A percentile compares a stretch with the other conserved stretches of the same genome.
phyloP scores from a whole-genome alignment of 2,113 vertebrate genomes.

The Lanius collurio region DNA sequence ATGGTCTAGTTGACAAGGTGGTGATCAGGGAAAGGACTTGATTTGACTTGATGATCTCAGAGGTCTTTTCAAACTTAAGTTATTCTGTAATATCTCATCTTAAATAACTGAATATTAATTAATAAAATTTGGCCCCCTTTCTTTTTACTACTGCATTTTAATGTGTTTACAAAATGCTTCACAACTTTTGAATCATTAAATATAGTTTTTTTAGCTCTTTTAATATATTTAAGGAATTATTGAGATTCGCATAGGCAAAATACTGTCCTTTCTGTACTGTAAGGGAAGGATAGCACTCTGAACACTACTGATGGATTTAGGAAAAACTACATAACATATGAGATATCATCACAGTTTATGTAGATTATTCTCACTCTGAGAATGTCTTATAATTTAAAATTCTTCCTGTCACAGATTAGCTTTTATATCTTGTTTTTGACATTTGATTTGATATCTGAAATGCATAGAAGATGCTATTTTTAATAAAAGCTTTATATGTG shows the following conservation, averaged over 20 bases:
- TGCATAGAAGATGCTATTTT: not conserved
- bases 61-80: not conserved
- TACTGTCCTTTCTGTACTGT: not conserved
- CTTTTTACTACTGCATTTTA: not conserved
- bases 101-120: not conserved
- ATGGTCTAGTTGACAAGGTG: not conserved
- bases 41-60: not conserved
- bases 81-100: not conserved
- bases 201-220: not conserved
- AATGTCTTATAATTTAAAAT: conserved; percentile 7
- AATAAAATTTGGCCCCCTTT: not conserved
- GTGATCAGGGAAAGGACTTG: not conserved
- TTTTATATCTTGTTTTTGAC: not conserved
- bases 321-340: not conserved
- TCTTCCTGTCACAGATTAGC: not conserved
- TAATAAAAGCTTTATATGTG: not conserved
- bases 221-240: not conserved
- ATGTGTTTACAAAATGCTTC: not conserved
- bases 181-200: not conserved
- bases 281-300: not conserved
- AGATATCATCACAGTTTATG: not conserved
- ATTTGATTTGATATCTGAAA: not conserved
- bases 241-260: not conserved
- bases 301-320: not conserved
- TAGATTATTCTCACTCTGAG: conserved; percentile 14